Evolutionary conservation across 2,888 invertebrate species (phyloP), one percentile per base, ranked within the genome.

Genomic region (Galeruca laticollis): DNA sequence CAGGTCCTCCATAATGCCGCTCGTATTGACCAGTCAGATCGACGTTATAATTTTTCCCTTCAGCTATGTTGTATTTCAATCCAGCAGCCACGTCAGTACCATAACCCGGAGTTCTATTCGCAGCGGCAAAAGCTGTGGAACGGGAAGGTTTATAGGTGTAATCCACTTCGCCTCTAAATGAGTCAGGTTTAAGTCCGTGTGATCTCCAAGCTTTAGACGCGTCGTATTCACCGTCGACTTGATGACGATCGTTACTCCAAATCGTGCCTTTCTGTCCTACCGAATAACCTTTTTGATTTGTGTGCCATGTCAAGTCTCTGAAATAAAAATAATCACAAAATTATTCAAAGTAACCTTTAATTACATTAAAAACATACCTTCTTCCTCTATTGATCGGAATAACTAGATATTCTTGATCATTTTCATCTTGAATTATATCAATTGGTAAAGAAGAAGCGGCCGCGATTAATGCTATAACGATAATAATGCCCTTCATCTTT

Each of bases 71-170:
- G 21, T 75, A 77, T 40, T 65, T 75, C 54, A 73, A 77, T 11
- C 76, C 73, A 57, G 78, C 79, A 43, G 60, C 67, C 0, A 80
- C 31, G 61, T 79, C 79, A 15, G 81, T 81, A 47, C 81, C 81
- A 70, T 67, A 75, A 20, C 73, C 52, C n/a, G 73, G 73, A 0
- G 75, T 73, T 13, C 72, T 76, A 37, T 77, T 75, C 10, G 78
- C 81, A 1, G 68, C 68, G 9, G 79, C 11, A 43, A 78, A 78
- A n/a, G 80, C 68, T 57, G 62, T 49, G 8, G 79, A 77, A 20
- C 76, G 76, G n/a, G 77, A 76, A 13, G 79, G 80, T 26, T 73
- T 69, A 70, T 81, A 78, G 11, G 69, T 52, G 70, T 80, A 81
- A 49, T 76, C 77, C 57, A 81, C 33, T 35, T 73, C 71, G n/a